These are phyloP conservation scores for Zosterops hypoxanthus DNA, from an alignment of 2,113 vertebrate species.

Conservation along the genomic window DNA sequence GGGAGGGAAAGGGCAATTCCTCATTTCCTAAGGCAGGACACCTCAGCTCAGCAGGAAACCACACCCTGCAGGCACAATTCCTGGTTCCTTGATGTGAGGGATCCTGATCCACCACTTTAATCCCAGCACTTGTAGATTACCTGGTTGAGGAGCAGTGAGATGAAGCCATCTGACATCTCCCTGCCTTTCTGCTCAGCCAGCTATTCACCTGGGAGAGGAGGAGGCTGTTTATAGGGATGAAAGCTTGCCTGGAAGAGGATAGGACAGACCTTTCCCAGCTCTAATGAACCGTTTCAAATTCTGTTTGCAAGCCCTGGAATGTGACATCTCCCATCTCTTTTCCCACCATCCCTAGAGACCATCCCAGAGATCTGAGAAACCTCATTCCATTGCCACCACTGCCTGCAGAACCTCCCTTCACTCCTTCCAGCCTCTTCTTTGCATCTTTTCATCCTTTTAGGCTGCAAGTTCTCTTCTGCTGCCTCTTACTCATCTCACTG, in stretches of 20 bases:
- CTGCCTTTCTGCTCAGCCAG: neutral
- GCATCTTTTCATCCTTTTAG: neutral
- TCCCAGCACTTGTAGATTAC: neutral
- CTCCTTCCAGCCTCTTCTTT: neutral
- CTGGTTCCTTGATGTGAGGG: neutral
- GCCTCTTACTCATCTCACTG: neutral
- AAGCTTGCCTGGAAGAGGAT: neutral
- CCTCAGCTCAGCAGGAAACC: neutral
- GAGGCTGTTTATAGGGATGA: neutral
- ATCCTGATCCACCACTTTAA: neutral
- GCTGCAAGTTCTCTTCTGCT: neutral
- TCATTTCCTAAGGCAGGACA: neutral
- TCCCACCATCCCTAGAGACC: neutral
- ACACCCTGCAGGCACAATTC: neutral
- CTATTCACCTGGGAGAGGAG: neutral
- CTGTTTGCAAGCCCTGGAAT: neutral
- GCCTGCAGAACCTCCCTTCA: neutral
- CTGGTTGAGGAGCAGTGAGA: neutral
- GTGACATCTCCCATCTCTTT: rapidly evolving
- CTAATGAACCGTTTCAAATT: neutral
- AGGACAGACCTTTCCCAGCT: neutral
- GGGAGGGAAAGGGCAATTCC: neutral
- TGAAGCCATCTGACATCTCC: neutral
- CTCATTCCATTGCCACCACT: neutral
- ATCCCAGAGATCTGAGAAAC: neutral